Percentiles rank a stretch among this genome's conserved stretches.
phyloP scores from a whole-genome alignment of 2,797 vertebrate species.

The Gila robusta region DNA sequence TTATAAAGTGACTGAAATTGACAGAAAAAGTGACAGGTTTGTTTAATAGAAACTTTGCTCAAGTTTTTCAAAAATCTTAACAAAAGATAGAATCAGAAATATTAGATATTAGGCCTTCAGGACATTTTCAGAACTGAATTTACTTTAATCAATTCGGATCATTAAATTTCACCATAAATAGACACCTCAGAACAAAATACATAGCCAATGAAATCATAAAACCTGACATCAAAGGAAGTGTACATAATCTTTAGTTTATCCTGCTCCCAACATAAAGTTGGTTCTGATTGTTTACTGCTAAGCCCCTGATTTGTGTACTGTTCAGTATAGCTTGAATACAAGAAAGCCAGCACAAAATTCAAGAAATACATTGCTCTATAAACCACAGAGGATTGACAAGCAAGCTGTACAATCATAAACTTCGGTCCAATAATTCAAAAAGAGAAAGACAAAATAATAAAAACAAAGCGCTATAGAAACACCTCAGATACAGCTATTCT shows the following conservation, averaged over 20 bases:
- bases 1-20: neutral
- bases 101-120: conserved; percentile 16
- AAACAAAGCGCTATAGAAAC: conserved; percentile 60
- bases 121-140: neutral
- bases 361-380: conserved; percentile 50
- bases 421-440: conserved; percentile 60
- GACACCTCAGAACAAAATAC: conserved; percentile 9
- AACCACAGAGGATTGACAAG: conserved; percentile 64
- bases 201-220: conserved; percentile 44
- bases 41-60: neutral
- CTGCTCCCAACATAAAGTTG: conserved; percentile 61
- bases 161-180: conserved; percentile 9
- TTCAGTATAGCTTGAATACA: conserved; percentile 69
- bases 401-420: conserved; percentile 63
- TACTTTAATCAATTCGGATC: neutral
- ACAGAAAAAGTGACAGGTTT: conserved; percentile 23
- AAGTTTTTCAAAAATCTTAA: neutral
- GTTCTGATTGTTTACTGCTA: conserved; percentile 68
- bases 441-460: conserved; percentile 27
- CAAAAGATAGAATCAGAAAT: neutral
- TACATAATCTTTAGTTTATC: conserved; percentile 59
- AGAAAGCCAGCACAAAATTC: conserved; percentile 50
- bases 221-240: conserved; percentile 57
- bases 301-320: conserved; percentile 59
- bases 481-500: conserved; percentile 64